phyloP scores from a whole-genome alignment of 2,888 invertebrate genomes.

The Thymelicus acteon region DNA sequence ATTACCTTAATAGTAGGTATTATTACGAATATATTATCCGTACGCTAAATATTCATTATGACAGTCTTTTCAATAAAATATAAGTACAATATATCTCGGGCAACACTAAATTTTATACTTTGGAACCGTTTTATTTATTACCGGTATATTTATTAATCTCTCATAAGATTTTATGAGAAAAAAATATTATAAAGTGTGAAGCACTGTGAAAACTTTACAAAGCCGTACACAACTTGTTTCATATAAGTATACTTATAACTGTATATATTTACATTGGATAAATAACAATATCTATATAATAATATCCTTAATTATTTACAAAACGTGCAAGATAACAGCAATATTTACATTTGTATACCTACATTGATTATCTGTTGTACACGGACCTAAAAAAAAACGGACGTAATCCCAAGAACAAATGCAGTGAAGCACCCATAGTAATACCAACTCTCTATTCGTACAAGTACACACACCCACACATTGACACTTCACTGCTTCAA shows the following conservation, averaged over 20 bases:
- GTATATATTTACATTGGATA: background rate
- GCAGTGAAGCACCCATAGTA: too few species aligned
- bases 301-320: background rate
- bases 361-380: background rate
- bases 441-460: too few species aligned
- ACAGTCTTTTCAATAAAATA: constrained; percentile 62
- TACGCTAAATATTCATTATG: constrained; percentile 44
- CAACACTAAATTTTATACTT: too few species aligned
- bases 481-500: too few species aligned
- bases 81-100: background rate
- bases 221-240: background rate
- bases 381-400: too few species aligned
- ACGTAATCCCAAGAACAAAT: too few species aligned
- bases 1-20: background rate
- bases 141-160: too few species aligned
- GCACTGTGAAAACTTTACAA: background rate
- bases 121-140: too few species aligned
- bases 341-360: constrained; percentile 2
- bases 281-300: background rate
- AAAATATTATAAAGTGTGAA: background rate
- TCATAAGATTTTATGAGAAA: too few species aligned
- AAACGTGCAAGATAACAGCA: constrained; percentile 2
- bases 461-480: too few species aligned
- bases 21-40: background rate
- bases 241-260: background rate